Percentiles rank a stretch among this genome's conserved stretches.
These are phyloP conservation scores for Papilio dardanus DNA, from an alignment of 1,140 invertebrate species.

Conservation along the genomic window DNA sequence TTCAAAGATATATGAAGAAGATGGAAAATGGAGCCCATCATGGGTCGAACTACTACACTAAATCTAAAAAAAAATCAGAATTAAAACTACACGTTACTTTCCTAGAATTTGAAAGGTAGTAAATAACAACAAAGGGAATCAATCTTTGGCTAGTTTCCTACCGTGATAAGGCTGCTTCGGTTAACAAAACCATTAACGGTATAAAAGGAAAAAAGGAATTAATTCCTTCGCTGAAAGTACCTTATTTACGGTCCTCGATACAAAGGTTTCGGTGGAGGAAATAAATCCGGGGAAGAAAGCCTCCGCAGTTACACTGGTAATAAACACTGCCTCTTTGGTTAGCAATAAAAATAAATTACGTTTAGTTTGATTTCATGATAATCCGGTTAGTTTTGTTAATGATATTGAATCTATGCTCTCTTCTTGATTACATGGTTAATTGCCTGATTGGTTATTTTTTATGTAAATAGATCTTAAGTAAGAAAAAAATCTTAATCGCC, in stretches of 20 bases:
- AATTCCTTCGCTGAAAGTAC: conserved; percentile 35
- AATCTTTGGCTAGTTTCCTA: conserved; percentile 7
- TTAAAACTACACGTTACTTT: background rate
- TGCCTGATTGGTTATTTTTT: too few species aligned
- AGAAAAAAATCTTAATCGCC: too few species aligned
- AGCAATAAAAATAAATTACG: conserved; percentile 66
- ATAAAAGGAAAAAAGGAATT: conserved; percentile 33
- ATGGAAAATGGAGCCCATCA: too few species aligned
- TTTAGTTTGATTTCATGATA: conserved; percentile 34
- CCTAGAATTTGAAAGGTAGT: background rate
- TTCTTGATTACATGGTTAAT: background rate
- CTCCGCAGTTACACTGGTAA: conserved; percentile 51
- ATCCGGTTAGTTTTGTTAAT: conserved; percentile 8
- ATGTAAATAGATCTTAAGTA: too few species aligned
- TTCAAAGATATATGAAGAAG: too few species aligned
- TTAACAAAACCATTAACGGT: conserved; percentile 34
- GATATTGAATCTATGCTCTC: background rate
- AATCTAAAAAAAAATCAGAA: background rate
- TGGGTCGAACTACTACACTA: too few species aligned
- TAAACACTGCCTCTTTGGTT: conserved; percentile 54
- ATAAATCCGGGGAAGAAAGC: conserved; percentile 54
- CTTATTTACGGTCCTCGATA: conserved; percentile 54
- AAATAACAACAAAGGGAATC: background rate
- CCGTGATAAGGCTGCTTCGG: conserved; percentile 8
- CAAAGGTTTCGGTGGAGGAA: conserved; percentile 51